Conservation (phyloP, 2,113 vertebrate genomes). For the crab-eating macaque (Macaca fascicularis) region T2T-MFA8v1.1 NC_088378.1:14376501-14377000, state of each 20-base stretch:
- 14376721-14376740: not conserved
- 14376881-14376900: not conserved
- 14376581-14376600: not conserved
- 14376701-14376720: not conserved
- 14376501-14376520: not conserved
- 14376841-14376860: constrained; percentile 40
- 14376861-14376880: not conserved
- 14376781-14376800: not conserved
- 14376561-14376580: not conserved
- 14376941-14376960: not conserved
- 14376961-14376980: constrained; percentile 50
- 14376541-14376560: not conserved
- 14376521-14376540: not conserved
- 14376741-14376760: constrained; percentile 32
- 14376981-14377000: constrained; percentile 24
- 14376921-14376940: not conserved
- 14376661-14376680: not conserved
- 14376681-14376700: not conserved
- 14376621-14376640: not conserved
- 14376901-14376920: not conserved
- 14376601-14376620: not conserved
- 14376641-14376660: not conserved
- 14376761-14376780: constrained; percentile 23
- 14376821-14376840: not conserved
- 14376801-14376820: not conserved